These are phyloP conservation scores for Strix uralensis DNA, from an alignment of 2,113 vertebrate species.

Conservation along the genomic window DNA sequence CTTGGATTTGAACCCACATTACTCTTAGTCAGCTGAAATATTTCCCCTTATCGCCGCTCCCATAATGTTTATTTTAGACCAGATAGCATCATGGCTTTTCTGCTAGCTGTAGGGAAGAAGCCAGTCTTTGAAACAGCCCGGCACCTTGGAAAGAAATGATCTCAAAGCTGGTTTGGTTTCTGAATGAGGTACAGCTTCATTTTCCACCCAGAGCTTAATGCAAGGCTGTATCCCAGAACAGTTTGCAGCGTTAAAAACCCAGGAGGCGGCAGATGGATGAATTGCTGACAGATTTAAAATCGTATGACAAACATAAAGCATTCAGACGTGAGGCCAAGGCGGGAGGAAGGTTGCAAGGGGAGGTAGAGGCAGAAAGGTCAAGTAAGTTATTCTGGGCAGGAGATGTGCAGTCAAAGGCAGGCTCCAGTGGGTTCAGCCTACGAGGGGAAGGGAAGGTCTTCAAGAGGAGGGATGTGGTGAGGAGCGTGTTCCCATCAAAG, in stretches of 20 bases:
- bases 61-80: slow-evolving; percentile 56
- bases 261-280: slow-evolving; percentile 47
- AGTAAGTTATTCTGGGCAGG: neutral
- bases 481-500: neutral
- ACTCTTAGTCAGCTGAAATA: slow-evolving; percentile 62
- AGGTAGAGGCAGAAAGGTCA: slow-evolving; percentile 19
- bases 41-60: slow-evolving; percentile 56
- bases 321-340: neutral
- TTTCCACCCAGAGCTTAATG: neutral
- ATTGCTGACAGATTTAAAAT: slow-evolving; percentile 59
- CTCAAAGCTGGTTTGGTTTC: neutral
- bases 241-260: neutral
- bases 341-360: slow-evolving; percentile 10
- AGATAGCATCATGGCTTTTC: slow-evolving; percentile 36
- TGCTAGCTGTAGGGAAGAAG: slow-evolving; percentile 10
- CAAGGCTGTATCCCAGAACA: neutral
- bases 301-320: slow-evolving; percentile 16
- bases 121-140: slow-evolving; percentile 2
- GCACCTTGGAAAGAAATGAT: slow-evolving; percentile 15
- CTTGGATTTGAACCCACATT: slow-evolving; percentile 59
- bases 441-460: neutral
- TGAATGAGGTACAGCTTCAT: neutral
- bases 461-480: neutral
- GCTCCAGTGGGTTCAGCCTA: neutral
- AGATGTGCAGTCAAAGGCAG: neutral